Conservation (phyloP, 2,797 vertebrate genomes). For the Coregonus ussuriensis region DNA sequence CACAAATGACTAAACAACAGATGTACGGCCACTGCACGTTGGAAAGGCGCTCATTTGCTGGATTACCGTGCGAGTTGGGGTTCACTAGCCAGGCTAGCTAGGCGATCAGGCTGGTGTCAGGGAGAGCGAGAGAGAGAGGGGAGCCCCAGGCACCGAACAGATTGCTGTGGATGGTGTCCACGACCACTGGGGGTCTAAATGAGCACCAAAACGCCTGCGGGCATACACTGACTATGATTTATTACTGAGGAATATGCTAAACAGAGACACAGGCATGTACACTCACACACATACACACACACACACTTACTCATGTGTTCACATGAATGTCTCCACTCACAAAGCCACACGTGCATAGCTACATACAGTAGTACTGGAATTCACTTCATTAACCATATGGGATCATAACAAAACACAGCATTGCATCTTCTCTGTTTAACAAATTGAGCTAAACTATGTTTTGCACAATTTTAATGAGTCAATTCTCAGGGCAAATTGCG, state of each 20-base stretch:
- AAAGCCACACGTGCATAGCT: background rate
- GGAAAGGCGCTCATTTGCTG: background rate
- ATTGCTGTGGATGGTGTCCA: slow-evolving; percentile 2
- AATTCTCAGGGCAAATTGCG: no score
- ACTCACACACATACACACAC: background rate
- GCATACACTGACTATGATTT: slow-evolving; percentile 13
- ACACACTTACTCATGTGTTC: background rate
- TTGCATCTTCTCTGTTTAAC: no score
- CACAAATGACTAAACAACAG: background rate
- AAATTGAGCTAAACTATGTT: no score
- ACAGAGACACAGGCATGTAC: background rate
- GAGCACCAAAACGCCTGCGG: slow-evolving; percentile 4
- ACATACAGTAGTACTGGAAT: no score
- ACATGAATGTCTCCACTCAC: background rate
- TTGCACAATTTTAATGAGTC: no score
- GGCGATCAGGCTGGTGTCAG: background rate
- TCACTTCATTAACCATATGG: no score
- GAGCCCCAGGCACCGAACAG: background rate
- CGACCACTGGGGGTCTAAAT: slow-evolving; percentile 9
- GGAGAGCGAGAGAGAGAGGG: background rate
- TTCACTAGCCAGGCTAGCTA: background rate
- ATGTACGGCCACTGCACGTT: background rate
- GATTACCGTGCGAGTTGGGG: background rate
- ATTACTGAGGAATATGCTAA: slow-evolving; percentile 7
- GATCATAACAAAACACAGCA: no score